A percentile compares a stretch with the other conserved stretches of the same genome.
phyloP scores from a whole-genome alignment of 64 coral and sea anemone species.

The Actinia equina region DNA sequence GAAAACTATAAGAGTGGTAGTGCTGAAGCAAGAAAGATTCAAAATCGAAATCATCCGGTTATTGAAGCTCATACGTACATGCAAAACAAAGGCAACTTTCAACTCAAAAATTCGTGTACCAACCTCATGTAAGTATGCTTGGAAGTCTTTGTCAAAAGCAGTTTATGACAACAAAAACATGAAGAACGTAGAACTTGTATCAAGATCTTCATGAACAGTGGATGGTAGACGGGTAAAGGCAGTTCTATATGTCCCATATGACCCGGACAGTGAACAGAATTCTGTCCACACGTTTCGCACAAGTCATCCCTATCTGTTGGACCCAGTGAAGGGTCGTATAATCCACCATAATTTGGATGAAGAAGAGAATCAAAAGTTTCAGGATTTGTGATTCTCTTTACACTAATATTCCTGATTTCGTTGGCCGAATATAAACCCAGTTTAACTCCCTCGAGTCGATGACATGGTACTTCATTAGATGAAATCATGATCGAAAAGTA shows the following conservation, averaged over 20 bases:
- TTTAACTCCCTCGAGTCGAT: constrained; percentile 65
- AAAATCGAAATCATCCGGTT: no score
- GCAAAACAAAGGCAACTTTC: no score
- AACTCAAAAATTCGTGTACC: neutral
- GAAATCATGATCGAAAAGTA: constrained; percentile 43
- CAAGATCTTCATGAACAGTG: constrained; percentile 85
- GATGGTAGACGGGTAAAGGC: constrained; percentile 92
- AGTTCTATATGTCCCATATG: constrained; percentile 94
- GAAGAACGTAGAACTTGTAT: constrained; percentile 60
- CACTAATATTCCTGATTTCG: constrained; percentile 78
- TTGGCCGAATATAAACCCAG: constrained; percentile 69
- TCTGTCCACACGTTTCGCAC: constrained; percentile 90
- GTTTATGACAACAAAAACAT: constrained; percentile 76
- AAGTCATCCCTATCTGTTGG: constrained; percentile 93
- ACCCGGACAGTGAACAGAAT: constrained; percentile 82
- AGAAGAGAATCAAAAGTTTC: constrained; percentile 81
- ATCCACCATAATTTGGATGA: constrained; percentile 80
- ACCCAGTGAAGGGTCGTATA: constrained; percentile 89
- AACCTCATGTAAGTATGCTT: constrained; percentile 71
- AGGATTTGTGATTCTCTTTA: constrained; percentile 84
- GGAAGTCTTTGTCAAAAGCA: constrained; percentile 46
- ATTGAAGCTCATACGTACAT: no score
- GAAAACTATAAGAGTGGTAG: no score
- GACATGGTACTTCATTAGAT: constrained; percentile 60
- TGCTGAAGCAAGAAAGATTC: no score